These are phyloP conservation scores for Jordanella pulchra DNA, from an alignment of 2,797 vertebrate species.

Conservation along the genomic window DNA sequence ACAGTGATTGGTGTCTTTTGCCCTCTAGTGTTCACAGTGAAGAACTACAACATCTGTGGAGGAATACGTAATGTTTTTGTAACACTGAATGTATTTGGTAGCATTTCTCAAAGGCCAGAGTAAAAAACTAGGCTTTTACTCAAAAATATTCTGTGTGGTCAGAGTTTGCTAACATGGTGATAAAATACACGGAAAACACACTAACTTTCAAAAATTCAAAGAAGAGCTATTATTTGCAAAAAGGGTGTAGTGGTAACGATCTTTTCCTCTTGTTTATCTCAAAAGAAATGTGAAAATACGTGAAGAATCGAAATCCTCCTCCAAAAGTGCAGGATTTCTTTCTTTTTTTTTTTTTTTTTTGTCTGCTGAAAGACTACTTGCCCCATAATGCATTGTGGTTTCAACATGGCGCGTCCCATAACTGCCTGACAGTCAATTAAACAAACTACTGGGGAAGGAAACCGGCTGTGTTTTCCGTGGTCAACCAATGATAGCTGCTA, in stretches of 20 bases:
- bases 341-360: background rate
- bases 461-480: fast-evolving
- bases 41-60: conserved; percentile 17
- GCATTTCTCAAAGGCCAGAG: background rate
- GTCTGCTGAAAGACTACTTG: conserved; percentile 34
- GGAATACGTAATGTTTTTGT: conserved; percentile 1
- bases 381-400: conserved; percentile 63
- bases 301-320: background rate
- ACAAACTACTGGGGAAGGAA: background rate
- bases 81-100: background rate
- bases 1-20: conserved; percentile 15
- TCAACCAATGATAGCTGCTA: fast-evolving
- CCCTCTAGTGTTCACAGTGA: conserved; percentile 21
- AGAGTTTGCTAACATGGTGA: background rate
- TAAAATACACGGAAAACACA: background rate
- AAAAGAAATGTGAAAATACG: background rate
- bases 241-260: background rate
- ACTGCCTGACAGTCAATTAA: background rate
- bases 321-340: too few relatives aligned
- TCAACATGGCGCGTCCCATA: conserved; percentile 68
- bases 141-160: background rate
- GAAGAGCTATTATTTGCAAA: background rate
- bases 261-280: background rate
- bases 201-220: background rate
- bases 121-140: background rate